These are phyloP conservation scores for Tetraodon nigroviridis DNA, from an alignment of 2,113 vertebrate species.

Conservation along the genomic window DNA sequence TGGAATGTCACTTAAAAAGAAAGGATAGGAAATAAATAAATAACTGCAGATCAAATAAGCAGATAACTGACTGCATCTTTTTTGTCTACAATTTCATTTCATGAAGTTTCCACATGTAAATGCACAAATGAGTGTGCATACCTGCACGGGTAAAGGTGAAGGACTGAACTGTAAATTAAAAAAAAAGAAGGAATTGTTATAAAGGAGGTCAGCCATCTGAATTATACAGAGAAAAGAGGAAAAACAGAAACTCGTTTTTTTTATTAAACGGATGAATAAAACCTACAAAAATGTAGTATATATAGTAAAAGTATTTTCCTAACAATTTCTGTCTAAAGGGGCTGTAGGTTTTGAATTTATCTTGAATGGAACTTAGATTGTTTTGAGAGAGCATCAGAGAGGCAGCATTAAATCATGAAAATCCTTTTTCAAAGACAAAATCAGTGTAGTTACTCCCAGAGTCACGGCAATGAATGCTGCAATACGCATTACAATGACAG, in stretches of 20 bases:
- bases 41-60: background rate
- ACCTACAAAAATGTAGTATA: constrained; percentile 21
- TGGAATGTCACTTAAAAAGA: constrained; percentile 84
- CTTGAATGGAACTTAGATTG: constrained; percentile 11
- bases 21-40: constrained; percentile 8
- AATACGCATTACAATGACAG: constrained; percentile 50
- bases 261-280: constrained; percentile 20
- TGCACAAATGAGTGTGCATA: constrained; percentile 47
- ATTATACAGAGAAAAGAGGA: background rate
- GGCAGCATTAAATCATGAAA: constrained; percentile 49
- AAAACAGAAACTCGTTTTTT: background rate
- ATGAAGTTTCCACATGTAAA: constrained; percentile 6
- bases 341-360: background rate
- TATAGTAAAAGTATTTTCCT: background rate
- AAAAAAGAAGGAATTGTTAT: constrained; percentile 37
- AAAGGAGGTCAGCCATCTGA: background rate
- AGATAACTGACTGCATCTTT: background rate
- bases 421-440: constrained; percentile 56
- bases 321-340: background rate
- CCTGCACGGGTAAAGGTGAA: constrained; percentile 84
- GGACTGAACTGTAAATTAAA: constrained; percentile 80
- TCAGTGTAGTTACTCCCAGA: constrained; percentile 31
- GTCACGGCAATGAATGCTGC: constrained; percentile 36
- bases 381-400: constrained; percentile 49
- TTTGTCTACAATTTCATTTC: background rate